Percentiles rank a stretch among this genome's conserved stretches.
These are phyloP conservation scores for Sipha flava DNA, from an alignment of 1,140 invertebrate species.

Conservation along the genomic window DNA sequence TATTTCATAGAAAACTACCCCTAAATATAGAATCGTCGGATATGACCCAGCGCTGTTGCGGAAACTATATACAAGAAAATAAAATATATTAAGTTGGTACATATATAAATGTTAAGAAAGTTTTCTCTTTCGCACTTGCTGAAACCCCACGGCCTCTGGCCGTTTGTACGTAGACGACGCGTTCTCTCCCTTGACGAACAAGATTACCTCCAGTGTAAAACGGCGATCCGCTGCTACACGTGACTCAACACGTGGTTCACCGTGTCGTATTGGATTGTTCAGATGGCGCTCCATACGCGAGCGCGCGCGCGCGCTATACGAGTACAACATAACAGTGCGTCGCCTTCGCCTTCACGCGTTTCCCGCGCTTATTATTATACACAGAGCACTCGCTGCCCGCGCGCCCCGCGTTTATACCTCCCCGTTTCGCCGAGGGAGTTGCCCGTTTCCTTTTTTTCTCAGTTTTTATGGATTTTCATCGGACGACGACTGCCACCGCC, in stretches of 20 bases:
- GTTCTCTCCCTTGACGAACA: too few relatives aligned
- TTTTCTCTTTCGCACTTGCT: too few relatives aligned
- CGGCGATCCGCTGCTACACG: background rate
- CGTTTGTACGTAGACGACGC: too few relatives aligned
- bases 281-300: slow-evolving; percentile 3
- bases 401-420: background rate
- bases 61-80: too few relatives aligned
- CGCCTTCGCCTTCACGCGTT: background rate
- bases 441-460: background rate
- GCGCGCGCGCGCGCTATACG: background rate
- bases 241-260: slow-evolving; percentile 21
- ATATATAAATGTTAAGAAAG: too few relatives aligned
- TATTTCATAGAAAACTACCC: too few relatives aligned
- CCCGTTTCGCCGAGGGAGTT: background rate
- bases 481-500: background rate
- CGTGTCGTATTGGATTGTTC: slow-evolving; percentile 15
- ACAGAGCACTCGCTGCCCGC: background rate
- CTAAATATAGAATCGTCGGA: too few relatives aligned
- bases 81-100: too few relatives aligned
- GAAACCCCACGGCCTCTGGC: too few relatives aligned
- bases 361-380: slow-evolving; percentile 5
- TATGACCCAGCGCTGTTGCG: too few relatives aligned
- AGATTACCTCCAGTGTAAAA: background rate
- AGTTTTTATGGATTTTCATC: slow-evolving; percentile 29
- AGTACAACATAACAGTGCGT: background rate